These are phyloP conservation scores for Chelonus insularis DNA, from an alignment of 1,140 invertebrate species.

Conservation along the genomic window DNA sequence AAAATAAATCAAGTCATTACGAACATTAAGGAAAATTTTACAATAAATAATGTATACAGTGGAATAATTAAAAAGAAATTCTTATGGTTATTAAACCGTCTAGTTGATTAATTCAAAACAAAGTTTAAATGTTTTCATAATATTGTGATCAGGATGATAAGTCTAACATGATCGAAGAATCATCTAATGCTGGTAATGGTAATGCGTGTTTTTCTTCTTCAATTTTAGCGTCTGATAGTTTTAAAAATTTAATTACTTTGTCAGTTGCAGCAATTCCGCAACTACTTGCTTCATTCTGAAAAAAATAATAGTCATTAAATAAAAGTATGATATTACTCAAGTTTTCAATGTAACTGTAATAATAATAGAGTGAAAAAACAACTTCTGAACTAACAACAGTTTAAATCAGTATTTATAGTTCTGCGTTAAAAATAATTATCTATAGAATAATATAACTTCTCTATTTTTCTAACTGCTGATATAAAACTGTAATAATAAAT, in stretches of 20 bases:
- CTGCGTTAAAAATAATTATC: no score
- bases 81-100: neutral
- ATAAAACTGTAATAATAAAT: no score
- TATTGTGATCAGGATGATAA: slow-evolving; percentile 52
- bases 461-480: no score
- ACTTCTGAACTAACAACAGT: no score
- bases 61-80: neutral
- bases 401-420: no score
- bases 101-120: neutral
- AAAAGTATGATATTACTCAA: neutral
- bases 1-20: no score
- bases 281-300: slow-evolving; percentile 57
- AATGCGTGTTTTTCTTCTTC: slow-evolving; percentile 46
- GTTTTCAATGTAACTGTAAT: neutral
- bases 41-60: no score
- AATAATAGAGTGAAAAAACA: neutral
- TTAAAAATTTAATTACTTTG: slow-evolving; percentile 60
- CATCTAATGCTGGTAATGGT: slow-evolving; percentile 53
- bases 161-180: slow-evolving; percentile 50
- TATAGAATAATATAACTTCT: no score
- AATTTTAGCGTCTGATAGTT: slow-evolving; percentile 51
- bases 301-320: slow-evolving; percentile 20
- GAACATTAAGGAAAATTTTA: no score
- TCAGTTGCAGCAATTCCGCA: slow-evolving; percentile 57
- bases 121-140: slow-evolving; percentile 31